Base-by-base conservation (phyloP, 1,140 invertebrate species). In the Harpegnathos saltator region DNA sequence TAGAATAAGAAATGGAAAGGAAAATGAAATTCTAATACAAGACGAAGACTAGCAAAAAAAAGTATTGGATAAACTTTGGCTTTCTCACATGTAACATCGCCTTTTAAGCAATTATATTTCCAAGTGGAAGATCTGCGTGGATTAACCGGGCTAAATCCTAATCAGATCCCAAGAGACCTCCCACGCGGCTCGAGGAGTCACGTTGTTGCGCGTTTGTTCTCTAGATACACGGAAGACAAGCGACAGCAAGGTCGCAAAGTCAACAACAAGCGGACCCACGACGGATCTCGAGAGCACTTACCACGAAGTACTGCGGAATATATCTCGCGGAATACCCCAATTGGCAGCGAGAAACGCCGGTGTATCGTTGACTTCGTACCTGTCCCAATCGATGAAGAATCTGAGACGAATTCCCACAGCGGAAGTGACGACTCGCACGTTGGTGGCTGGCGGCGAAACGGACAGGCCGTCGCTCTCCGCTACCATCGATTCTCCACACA, bases 271-370 rank as follows among this genome's bases (percentile, higher is more conserved):
- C 3, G 38, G 7, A 9, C 11, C 38, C 3, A 44, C 38, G 11
- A 11, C 38, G 12, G 15, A 50, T 0, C 14, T 66, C n/a, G 50
- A 71, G 4, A 69, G 4, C 1, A 12, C 24, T 2, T 89, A 87
- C 19, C 66, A 87, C 44, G 85, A 90, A 5, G 22, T 89, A 5
- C 50, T 86, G 56, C 44, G 69, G 24, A 50, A 82, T 12, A 71
- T 80, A 29, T 80, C 75, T 33, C 52, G 9, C 1, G 22, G 14
- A 29, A 14, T 63, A 3, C 7, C 75, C 0, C 33, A 56, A 69
- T 58, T 80, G 22, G 15, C 14, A n/a, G 9, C 9, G 38, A 58
- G 14, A 7, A 80, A 71, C 12, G 33, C 33, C 24, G 33, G 19
- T 17, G 29, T 17, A 33, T n/a, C 50, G 15, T 24, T 26, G 3